phyloP scores from a whole-genome alignment of 2,888 invertebrate species.

The Ametastegia equiseti region DNA sequence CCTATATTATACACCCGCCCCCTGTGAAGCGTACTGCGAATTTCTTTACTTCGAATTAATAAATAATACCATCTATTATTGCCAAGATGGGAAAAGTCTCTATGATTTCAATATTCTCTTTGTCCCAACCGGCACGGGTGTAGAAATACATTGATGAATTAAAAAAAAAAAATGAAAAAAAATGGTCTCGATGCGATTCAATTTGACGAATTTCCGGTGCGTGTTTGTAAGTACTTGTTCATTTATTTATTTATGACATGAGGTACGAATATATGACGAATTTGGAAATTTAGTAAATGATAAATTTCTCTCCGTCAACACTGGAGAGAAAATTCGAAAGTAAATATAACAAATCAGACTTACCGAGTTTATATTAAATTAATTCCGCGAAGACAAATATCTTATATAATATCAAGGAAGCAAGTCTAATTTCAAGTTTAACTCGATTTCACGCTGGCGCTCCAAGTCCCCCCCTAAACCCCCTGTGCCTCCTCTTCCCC shows the following conservation, averaged over 20 bases:
- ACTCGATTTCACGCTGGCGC: constrained; percentile 45
- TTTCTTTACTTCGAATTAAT: no score
- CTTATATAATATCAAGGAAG: constrained; percentile 44
- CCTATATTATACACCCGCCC: not conserved
- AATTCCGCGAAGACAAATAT: constrained; percentile 49
- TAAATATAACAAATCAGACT: constrained; percentile 47
- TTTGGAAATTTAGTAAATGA: constrained; percentile 21
- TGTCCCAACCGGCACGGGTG: not conserved
- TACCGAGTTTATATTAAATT: constrained; percentile 50
- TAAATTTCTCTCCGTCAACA: constrained; percentile 10
- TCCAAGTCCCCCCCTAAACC: not conserved
- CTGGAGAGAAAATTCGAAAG: constrained; percentile 16
- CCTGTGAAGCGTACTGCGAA: no score
- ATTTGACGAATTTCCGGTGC: not conserved
- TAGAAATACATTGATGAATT: not conserved
- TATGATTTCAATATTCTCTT: not conserved
- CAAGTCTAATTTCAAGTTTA: constrained; percentile 47
- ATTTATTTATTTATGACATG: not conserved
- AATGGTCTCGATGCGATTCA: not conserved
- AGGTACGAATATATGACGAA: not conserved
- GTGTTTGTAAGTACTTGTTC: not conserved
- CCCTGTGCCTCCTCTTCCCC: not conserved
- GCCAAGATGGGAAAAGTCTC: constrained; percentile 32
- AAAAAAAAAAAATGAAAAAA: no score
- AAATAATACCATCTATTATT: not conserved